Evolutionary conservation across 2,888 invertebrate species (phyloP), one percentile per base, ranked within the genome.

Genomic region (Leucophora obtusa): DNA sequence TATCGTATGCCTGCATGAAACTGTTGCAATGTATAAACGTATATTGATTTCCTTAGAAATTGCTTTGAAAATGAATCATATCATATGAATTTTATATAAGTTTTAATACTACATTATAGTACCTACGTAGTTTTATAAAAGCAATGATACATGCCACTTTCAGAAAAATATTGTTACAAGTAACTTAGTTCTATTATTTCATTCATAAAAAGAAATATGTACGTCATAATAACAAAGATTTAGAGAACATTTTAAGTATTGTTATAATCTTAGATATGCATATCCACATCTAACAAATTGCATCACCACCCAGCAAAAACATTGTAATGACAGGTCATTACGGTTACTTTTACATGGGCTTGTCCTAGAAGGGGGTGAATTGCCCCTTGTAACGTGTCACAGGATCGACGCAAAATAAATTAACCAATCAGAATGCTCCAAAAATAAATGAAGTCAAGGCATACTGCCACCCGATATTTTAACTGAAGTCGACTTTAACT

Each of bases 21-120:
- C 33, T 47, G 33, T 54, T 65, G 33, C 28, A 33, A 28, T 14
- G 50, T 17, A 58, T 35, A 53, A 18, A 10, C 59, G 58, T 71
- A 17, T 54, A 75, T 79, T 60, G 79, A 79, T 79, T 74, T 79
- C 38, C 38, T 70, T 18, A 53, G 3, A 56, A 63, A 58, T 58
- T 70, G 18, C 56, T 62, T 63, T 51, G 28, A 28, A 62, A 33
- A 38, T 6, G 4, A 38, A 38, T 11, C 58, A 63, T 35, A 1
- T 38, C 38, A 38, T 38, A 38, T 10, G 38, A 11, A 38, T 38
- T 11, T 38, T 38, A 28, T 28, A 28, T 6, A 28, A 28, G 4
- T 28, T 28, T 3, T 28, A 28, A 28, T 28, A 28, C 7, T 28
- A 28, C 7, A 28, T 6, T 6, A 28, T 28, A 28, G 7, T 7